A percentile compares a stretch with the other conserved stretches of the same genome.
Conservation (phyloP, 2,113 vertebrate species). For the Rhinopomastus cyanomelas region DNA sequence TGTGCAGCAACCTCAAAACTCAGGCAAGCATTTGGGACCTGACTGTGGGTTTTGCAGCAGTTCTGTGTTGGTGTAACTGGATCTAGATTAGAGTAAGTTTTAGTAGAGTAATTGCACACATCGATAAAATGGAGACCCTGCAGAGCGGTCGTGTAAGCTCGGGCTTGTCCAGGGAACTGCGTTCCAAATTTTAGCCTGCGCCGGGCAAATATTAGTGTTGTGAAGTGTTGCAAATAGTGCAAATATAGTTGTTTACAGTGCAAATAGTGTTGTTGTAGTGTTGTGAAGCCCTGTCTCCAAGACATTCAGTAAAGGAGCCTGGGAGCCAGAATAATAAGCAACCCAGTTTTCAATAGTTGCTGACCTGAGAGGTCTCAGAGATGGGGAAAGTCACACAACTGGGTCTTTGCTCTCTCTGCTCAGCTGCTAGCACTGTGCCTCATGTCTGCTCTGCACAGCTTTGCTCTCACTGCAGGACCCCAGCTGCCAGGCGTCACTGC, state of each 20-base stretch:
- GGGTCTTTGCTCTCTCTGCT: neutral
- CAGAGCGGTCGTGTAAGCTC: slow-evolving; percentile 1
- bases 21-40: neutral
- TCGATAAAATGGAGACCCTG: neutral
- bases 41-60: neutral
- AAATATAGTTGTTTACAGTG: too few relatives aligned
- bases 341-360: neutral
- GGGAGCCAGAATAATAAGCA: neutral
- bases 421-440: neutral
- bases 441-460: neutral
- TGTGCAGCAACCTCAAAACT: neutral
- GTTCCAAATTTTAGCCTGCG: neutral
- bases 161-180: neutral
- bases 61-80: neutral
- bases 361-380: neutral
- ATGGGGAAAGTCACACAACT: neutral
- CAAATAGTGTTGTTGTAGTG: slow-evolving; percentile 13
- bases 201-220: too few relatives aligned
- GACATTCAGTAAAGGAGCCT: neutral
- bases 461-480: neutral
- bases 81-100: slow-evolving; percentile 20
- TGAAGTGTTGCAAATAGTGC: too few relatives aligned
- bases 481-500: neutral
- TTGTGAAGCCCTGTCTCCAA: neutral
- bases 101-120: neutral